phyloP scores from a whole-genome alignment of 2,797 vertebrate genomes.

The Huso huso region DNA sequence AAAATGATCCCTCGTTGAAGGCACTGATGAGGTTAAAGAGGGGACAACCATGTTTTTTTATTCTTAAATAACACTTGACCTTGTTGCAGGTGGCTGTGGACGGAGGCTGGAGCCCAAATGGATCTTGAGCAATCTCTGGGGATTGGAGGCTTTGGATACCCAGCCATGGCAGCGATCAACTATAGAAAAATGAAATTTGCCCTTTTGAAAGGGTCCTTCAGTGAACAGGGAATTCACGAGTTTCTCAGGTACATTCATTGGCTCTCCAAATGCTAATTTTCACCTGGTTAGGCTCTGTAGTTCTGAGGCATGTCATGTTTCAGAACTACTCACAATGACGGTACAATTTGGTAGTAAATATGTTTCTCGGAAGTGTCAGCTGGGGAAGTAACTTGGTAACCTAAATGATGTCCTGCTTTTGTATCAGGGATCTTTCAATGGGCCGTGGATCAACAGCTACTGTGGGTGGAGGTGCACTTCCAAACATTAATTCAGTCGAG shows the following conservation, averaged over 20 bases:
- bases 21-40: too few species aligned
- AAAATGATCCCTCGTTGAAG: too few species aligned
- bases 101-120: slow-evolving; percentile 82
- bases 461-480: slow-evolving; percentile 72
- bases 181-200: slow-evolving; percentile 93
- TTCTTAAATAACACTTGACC: neutral
- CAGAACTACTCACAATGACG: too few species aligned
- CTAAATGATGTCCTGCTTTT: neutral
- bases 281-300: too few species aligned
- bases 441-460: slow-evolving; percentile 86
- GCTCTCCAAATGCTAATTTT: too few species aligned
- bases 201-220: slow-evolving; percentile 90
- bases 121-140: slow-evolving; percentile 80
- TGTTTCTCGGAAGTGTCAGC: too few species aligned
- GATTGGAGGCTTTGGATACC: slow-evolving; percentile 92
- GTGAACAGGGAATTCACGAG: slow-evolving; percentile 89
- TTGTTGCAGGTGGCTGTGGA: slow-evolving; percentile 82
- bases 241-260: slow-evolving; percentile 76
- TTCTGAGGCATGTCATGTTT: too few species aligned
- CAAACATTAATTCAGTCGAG: slow-evolving; percentile 71
- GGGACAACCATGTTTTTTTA: too few species aligned
- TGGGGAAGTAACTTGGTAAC: neutral
- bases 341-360: too few species aligned
- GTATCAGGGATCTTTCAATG: slow-evolving; percentile 80
- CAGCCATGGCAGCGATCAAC: slow-evolving; percentile 93